Evolutionary conservation across 2,113 vertebrate genomes (phyloP).

Genomic region (Vireo altiloquus): DNA sequence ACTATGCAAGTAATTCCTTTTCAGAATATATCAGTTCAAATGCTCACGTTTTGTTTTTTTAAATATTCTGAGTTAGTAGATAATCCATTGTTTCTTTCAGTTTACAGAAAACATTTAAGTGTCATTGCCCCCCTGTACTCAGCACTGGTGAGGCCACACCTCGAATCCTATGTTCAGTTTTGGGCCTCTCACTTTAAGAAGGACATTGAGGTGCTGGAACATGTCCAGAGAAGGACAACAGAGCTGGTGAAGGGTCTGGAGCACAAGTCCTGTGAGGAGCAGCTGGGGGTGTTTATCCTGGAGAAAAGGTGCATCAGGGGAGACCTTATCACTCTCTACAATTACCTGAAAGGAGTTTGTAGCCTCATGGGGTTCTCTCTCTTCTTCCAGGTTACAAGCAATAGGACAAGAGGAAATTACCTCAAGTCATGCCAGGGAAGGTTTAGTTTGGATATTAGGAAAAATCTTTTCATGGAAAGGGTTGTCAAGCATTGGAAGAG

Average conservation of each 20-base stretch:
- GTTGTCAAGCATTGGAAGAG: background rate
- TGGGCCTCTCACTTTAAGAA: background rate
- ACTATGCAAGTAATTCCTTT: background rate
- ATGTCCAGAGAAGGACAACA: background rate
- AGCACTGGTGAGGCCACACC: background rate
- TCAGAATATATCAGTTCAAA: background rate
- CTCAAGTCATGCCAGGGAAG: background rate
- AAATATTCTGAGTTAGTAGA: background rate
- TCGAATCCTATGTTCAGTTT: background rate
- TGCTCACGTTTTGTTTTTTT: background rate
- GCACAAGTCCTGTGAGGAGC: background rate
- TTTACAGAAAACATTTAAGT: background rate
- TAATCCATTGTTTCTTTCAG: background rate
- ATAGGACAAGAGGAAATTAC: background rate
- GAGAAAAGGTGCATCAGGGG: background rate
- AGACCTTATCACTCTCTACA: background rate
- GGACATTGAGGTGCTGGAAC: background rate
- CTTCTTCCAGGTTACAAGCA: background rate
- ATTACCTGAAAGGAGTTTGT: background rate
- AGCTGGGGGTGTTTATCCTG: background rate
- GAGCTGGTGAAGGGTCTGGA: background rate
- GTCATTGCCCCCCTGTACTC: background rate
- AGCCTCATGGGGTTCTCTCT: background rate
- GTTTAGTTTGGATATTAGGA: background rate
- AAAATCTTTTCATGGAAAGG: fast-evolving